Conservation (phyloP, 2,113 vertebrate species). For the Elachura formosa region DNA sequence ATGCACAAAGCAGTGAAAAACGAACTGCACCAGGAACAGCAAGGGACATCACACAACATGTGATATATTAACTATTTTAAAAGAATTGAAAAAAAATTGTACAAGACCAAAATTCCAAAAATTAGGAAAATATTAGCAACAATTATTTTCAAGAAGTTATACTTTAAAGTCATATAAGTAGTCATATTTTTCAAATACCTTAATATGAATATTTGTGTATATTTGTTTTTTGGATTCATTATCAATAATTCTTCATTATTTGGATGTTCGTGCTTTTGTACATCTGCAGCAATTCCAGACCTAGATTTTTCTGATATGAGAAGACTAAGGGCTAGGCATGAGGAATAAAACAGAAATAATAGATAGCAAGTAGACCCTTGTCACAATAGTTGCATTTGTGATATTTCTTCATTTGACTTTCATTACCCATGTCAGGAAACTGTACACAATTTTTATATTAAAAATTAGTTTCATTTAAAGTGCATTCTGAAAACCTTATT, state of each 20-base stretch:
- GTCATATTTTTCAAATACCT: not conserved
- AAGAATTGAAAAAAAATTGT: not conserved
- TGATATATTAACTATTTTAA: not conserved
- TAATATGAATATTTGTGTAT: not conserved
- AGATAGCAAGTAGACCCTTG: not conserved
- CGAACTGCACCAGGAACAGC: not conserved
- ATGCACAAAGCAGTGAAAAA: not conserved
- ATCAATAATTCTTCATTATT: not conserved
- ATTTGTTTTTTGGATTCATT: not conserved
- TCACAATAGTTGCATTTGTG: not conserved
- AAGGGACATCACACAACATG: not conserved
- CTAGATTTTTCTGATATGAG: not conserved
- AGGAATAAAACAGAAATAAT: not conserved
- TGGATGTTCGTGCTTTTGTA: not conserved
- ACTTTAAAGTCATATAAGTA: not conserved
- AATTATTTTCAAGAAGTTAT: not conserved
- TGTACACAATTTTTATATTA: slow-evolving; percentile 1
- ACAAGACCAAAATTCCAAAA: not conserved
- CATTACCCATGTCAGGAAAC: not conserved
- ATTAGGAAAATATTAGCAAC: not conserved
- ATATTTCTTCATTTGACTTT: not conserved
- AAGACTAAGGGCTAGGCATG: not conserved
- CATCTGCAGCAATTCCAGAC: not conserved
- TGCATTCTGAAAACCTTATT: slow-evolving; percentile 20
- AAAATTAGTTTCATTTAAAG: slow-evolving; percentile 48